Evolutionary conservation across 2,888 invertebrate genomes (phyloP), one percentile per base, ranked within the genome.

Genomic region (Trichacis sp.): DNA sequence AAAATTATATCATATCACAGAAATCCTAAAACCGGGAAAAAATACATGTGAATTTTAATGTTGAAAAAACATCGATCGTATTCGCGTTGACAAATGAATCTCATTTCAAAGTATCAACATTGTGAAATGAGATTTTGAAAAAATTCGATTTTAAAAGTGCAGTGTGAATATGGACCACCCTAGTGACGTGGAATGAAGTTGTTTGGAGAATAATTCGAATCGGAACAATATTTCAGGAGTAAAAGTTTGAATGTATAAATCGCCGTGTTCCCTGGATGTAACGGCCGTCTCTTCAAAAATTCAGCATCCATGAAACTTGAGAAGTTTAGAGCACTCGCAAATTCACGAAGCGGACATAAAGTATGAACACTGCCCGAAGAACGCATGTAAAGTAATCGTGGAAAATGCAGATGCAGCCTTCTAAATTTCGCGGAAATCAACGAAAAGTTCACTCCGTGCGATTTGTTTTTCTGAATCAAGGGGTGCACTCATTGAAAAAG

Each of bases 301-400:
- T 55, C 51, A 47, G 30, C 52, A 38, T 29, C 56, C 55, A 42
- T 64, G 59, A 64, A 64, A 64, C 56, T 64, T 51, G 2, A 2
- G 33, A 59, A 59, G 48, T 55, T 64, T 51, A 49, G 64, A 58
- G 55, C 59, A 55, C 51, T 64, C 45, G 48, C 51, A 56, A 60
- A 64, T 64, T 51, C 55, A 56, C 52, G 56, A 51, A 59, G 29
- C 36, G 52, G 56, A 55, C 52, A 52, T 64, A 52, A 64, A 64
- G 42, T 56, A 64, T 52, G 51, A 64, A 59, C 38, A 49, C 56
- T 64, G 42, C 55, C 52, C 52, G 48, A 49, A 52, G 48, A 64
- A 56, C 60, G 60, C 60, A 60, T 65, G 65, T 65, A 65, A 65
- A 65, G 46, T 42, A 59, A 56, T 56, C 60, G 60, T 43, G 42